Base-by-base conservation (phyloP, 2,113 vertebrate species). In the Bufo bufo region DNA sequence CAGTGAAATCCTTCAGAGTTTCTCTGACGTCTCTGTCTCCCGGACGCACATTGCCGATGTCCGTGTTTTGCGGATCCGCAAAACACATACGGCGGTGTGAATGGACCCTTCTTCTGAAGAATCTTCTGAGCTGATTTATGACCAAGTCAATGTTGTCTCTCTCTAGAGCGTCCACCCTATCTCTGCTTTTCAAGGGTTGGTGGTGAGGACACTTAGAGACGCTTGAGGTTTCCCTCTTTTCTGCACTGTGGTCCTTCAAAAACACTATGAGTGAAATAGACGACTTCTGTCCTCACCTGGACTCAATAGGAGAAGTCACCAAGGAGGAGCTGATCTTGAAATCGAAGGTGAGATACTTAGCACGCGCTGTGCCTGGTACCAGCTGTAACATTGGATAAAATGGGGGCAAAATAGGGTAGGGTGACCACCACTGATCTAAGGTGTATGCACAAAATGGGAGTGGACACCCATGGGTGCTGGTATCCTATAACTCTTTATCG, bases 271-370 rank as follows among this genome's bases (percentile, higher is more conserved):
- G 95, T 59, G 96, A 98, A 5, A 90, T 93, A 45, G 92, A 92
- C 86, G 96, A 97, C 43, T 65, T 95, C 56, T 99, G 98, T 90
- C 96, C 97, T 90, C 98, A 99, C 91, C 93, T 99, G 92, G 97
- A 98, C 92, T 97, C 95, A 65, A 95, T 99, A 91, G 98, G 98
- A 89, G 98, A 99, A 92, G 95, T 99, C 89, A 99, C 98, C 90
- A 99, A 97, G 90, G 98, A 99, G 54, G 97, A 99, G 87, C 93
- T 99, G 82, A 93, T 99, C 66, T 95, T 96, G 83, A 99, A 99
- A 94, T 97, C 98, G 83, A 98, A 99, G 97, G 98, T 98, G 93
- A 85, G 66, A 66, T 66, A 11, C 23, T 23, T 1, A 0, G 4
- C 33, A 13, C 66, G 14, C 4, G 66, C 3, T 11, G 33, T 33